A percentile compares a stretch with the other conserved stretches of the same genome.
phyloP scores from a whole-genome alignment of 2,113 vertebrate genomes.

The Antechinus stuartii region DNA sequence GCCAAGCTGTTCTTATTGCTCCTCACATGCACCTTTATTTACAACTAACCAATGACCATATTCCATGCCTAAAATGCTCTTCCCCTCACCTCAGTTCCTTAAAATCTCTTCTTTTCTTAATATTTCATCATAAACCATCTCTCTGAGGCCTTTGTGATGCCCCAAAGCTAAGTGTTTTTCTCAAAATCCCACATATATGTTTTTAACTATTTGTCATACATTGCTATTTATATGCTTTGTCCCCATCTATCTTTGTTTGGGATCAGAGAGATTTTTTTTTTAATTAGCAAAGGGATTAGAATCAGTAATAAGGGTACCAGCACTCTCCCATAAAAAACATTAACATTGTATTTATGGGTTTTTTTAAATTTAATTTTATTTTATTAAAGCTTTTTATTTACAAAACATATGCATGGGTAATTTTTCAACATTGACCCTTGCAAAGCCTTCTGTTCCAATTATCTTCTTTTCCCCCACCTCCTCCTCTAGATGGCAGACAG shows the following conservation, averaged over 20 bases:
- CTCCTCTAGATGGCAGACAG: too few species aligned
- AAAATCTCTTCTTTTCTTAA: neutral
- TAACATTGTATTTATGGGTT: neutral
- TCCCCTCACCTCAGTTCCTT: neutral
- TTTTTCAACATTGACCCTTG: too few species aligned
- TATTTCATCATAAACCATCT: neutral
- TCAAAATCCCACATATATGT: neutral
- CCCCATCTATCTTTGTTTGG: neutral
- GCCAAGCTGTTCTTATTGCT: neutral
- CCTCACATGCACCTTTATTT: neutral
- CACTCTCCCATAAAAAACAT: neutral
- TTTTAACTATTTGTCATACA: neutral
- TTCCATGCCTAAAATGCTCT: neutral
- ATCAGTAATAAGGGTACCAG: neutral
- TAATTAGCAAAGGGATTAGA: neutral
- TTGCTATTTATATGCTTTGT: neutral
- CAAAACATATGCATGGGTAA: too few species aligned
- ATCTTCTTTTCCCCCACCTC: too few species aligned
- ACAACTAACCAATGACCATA: neutral
- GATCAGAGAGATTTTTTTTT: neutral
- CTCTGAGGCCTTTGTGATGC: neutral
- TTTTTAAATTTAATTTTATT: too few species aligned
- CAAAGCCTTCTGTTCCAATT: too few species aligned
- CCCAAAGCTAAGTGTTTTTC: neutral
- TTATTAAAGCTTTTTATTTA: too few species aligned